Conservation (phyloP, 2,113 vertebrate species). For the Ptychochromis oligacanthus region DNA sequence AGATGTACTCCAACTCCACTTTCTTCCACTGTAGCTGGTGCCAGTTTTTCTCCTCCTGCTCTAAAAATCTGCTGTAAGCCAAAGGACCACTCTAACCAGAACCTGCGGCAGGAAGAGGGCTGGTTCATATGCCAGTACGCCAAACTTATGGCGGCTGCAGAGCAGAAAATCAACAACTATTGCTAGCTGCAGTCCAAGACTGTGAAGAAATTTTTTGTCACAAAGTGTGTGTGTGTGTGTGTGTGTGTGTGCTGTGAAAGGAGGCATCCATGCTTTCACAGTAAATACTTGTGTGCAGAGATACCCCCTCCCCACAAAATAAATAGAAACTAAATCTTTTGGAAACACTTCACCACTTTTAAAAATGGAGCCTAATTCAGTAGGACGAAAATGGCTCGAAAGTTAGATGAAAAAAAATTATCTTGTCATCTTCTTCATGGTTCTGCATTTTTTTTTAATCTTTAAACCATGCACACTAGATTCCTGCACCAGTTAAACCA, state of each 20-base stretch:
- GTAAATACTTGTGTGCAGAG: not conserved
- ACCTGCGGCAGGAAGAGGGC: not conserved
- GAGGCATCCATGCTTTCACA: not conserved
- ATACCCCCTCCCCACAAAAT: not conserved
- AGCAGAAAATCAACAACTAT: not conserved
- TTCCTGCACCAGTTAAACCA: constrained; percentile 2
- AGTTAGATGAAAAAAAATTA: not conserved
- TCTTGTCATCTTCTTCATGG: too few relatives aligned
- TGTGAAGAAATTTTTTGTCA: not conserved
- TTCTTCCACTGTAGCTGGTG: not conserved
- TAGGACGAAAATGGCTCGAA: not conserved
- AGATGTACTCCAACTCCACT: not conserved
- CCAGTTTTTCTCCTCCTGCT: not conserved
- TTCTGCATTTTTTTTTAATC: fast-evolving
- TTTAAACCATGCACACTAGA: not conserved
- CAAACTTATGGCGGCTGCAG: not conserved
- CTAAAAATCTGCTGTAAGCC: not conserved
- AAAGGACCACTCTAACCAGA: not conserved
- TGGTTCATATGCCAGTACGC: not conserved
- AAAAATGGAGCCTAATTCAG: not conserved
- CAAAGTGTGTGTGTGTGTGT: not conserved
- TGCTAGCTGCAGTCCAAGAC: not conserved
- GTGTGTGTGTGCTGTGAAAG: not conserved
- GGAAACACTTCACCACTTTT: not conserved
- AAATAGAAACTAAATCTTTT: not conserved